Evolutionary conservation across 2,888 invertebrate species (phyloP), one percentile per base, ranked within the genome.

Genomic region (Synergus umbraculus): DNA sequence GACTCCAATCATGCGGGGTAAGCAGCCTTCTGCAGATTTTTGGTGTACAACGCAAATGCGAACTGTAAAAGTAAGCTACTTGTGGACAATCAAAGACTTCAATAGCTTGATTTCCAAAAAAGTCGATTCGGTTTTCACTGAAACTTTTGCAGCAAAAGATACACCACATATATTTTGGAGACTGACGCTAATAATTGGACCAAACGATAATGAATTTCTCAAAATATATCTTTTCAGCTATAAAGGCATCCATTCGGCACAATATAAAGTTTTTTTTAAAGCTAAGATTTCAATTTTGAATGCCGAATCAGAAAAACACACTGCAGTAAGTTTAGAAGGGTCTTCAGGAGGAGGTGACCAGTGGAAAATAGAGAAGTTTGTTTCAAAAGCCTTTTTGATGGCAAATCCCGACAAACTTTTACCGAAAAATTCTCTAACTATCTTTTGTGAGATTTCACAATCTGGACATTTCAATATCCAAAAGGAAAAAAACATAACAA

Each of bases 21-120:
- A 67, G 22, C 7, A 46, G 29, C 44, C 44, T 4, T 22, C 18
- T 29, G 67, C 67, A 44, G 67, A 67, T 67, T 67, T 67, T 22
- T 13, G 12, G 18, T 18, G 67, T 2, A 67, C 13, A 5, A 67
- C 67, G 5, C 18, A 46, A 46, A 18, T 67, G 44, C 12, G 22
- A 29, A 67, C 46, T 44, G 67, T 10, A 8, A 44, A 46, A 13
- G 18, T 67, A 18, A 44, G 13, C 5, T 67, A 67, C 13, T 12
- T 67, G 15, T 67, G 67, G 67, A 67, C 67, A 22, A 67, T 67
- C 12, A 67, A 67, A 67, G 22, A 67, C 22, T 67, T 44, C 22
- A 67, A 67, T 18, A 67, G 13, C 18, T 18, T 67, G 2, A 44
- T 22, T 22, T 22, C 67, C 1, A 22, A 44, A 69, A 46, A 44